Evolutionary conservation across 2,113 vertebrate species (phyloP), one percentile per base, ranked within the genome.

Genomic region (Rhea pennata): DNA sequence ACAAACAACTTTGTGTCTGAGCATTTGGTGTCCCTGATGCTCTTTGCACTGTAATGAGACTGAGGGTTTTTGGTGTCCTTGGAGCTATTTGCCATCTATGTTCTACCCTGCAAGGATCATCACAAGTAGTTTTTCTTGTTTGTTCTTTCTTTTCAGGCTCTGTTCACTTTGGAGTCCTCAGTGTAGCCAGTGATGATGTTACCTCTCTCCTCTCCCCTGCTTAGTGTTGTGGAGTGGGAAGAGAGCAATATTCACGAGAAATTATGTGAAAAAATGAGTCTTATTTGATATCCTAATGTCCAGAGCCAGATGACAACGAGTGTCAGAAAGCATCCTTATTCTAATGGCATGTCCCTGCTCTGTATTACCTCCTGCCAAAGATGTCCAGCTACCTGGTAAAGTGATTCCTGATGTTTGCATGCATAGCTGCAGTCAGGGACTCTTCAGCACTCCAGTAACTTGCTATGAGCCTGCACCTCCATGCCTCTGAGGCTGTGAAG

Each of bases 401-500:
- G 67, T 39, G 13, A 5, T 75, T n/a, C 21, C n/a, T 39, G 31
- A 2, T 4, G 0, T 24, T 39, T 6, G 33, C 5, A 42, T 5
- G 0, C 0, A 6, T 64, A 71, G 54, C 44, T 66, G 69, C 23
- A 31, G 46, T 12, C 26, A 3, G 39, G 77, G 62, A 3, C 66
- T 9, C 5, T 4, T 6, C 21, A 6, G 51, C 72, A 53, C 48
- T 46, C 27, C 17, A 4, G n/a, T 2, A 29, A 6, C 42, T 26
- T 51, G 4, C 51, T 0, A 0, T 1, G 2, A 59, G 56, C 56
- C 31, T 31, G 56, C 56, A 20, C 17, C 29, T 59, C 50, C 9
- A 24, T 27, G 72, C 15, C 23, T 20, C 50, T 1, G 5, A 16
- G 14, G 36, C 36, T 7, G 70, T 54, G 33, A 8, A 46, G 26